Evolutionary conservation across 2,888 invertebrate species (phyloP).

Genomic region (Aphodius sticticus): DNA sequence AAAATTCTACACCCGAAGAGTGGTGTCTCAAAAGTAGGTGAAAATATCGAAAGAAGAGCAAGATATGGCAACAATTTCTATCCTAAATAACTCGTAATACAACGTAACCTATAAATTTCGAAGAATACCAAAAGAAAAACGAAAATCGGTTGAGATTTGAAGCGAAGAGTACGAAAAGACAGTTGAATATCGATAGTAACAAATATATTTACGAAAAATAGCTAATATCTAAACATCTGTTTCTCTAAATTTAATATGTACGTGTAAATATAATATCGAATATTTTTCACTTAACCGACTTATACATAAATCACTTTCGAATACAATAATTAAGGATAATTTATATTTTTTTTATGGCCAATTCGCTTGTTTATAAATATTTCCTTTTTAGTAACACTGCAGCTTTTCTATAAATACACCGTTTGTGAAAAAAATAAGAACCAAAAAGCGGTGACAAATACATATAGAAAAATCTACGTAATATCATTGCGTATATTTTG

Average conservation of each 20-base stretch:
- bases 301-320: slow-evolving; percentile 35
- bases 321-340: slow-evolving; percentile 31
- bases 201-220: slow-evolving; percentile 4
- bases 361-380: background rate
- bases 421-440: too few species aligned
- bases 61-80: background rate
- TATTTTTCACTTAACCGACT: background rate
- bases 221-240: background rate
- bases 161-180: too few species aligned
- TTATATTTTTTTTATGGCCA: slow-evolving; percentile 20
- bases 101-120: background rate
- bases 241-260: background rate
- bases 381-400: background rate
- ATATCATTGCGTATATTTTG: background rate
- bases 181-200: background rate
- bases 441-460: background rate
- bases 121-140: background rate
- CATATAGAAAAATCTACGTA: background rate
- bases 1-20: background rate
- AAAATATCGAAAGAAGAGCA: background rate
- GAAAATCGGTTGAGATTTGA: background rate
- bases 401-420: too few species aligned
- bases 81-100: background rate
- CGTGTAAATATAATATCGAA: background rate
- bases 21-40: background rate